Base-by-base conservation (phyloP, 2,888 invertebrate species). In the Drosophila demipolita region DNA sequence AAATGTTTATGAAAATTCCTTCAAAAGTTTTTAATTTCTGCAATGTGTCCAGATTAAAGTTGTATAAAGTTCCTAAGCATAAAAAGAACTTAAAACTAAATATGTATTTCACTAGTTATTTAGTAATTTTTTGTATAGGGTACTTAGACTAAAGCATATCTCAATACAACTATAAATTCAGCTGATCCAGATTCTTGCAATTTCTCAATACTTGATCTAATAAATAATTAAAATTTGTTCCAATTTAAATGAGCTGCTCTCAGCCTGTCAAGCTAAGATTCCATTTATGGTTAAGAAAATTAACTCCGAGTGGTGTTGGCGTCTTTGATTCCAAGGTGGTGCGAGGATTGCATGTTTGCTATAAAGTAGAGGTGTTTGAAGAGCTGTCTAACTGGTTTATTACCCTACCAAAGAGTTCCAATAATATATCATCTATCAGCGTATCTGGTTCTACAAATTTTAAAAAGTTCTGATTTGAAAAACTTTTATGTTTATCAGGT, bases 231-330 rank as follows among this genome's bases (percentile, higher is more conserved):
- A 75, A 82, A 75, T 80, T 62, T 62, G 12, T 66, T 67, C 72
- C 71, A 69, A 86, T 75, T 72, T 71, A 59, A 66, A 40, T 67
- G 63, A 45, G 57, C 12, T 45, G 66, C 65, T 69, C 75, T 65
- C 75, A 66, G 32, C 49, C 29, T 53, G 33, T 50, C 75, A 53
- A 83, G 86, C 86, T 87, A 74, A 79, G 76, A 74, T 79, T 68
- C 89, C 90, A 90, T 82, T 84, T 77, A 87, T 87, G 86, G 90
- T 74, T 66, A 69, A 74, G 66, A 71, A 70, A 70, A 64, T 42
- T 36, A 83, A 59, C 74, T 66, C 33, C 54, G 33, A 20, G 42
- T 58, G 58, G 57, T 40, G 61, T 73, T 72, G 85, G 72, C 70
- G 73, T 61, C 38, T 66, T 66, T 79, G 82, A 78, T 72, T 82